A percentile compares a stretch with the other conserved stretches of the same genome.
Conservation (phyloP, 1,140 invertebrate species). For the Acromyrmex heyeri region DNA sequence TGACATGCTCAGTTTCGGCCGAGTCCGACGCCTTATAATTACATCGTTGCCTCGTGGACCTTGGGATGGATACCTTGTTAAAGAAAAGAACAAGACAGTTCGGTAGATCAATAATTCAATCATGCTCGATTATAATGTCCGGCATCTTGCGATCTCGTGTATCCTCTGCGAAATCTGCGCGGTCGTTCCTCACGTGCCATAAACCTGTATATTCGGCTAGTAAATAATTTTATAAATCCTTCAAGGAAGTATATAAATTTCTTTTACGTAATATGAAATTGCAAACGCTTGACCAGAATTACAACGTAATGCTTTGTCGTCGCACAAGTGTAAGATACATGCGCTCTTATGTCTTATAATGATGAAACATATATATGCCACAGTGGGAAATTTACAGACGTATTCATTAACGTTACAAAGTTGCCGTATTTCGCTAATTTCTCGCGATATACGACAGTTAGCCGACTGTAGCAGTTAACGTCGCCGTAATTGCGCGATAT, state of each 20-base stretch:
- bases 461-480: neutral
- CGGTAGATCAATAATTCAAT: constrained; percentile 8
- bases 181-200: neutral
- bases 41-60: neutral
- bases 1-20: constrained; percentile 24
- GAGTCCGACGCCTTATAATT: constrained; percentile 42
- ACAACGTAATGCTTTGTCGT: neutral
- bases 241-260: neutral
- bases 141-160: neutral
- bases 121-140: neutral
- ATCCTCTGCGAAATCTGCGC: neutral
- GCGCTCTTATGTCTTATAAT: neutral
- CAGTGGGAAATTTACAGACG: constrained; percentile 15
- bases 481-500: constrained; percentile 28
- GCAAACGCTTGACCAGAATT: neutral
- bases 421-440: constrained; percentile 5
- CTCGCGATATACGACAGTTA: constrained; percentile 20
- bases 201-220: neutral
- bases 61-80: neutral
- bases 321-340: neutral
- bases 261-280: constrained; percentile 6
- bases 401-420: constrained; percentile 12
- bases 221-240: neutral
- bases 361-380: neutral
- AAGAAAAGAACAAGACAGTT: neutral